A percentile compares a stretch with the other conserved stretches of the same genome.
phyloP scores from a whole-genome alignment of 2,113 vertebrate species.

The Spheniscus mendiculus region DNA sequence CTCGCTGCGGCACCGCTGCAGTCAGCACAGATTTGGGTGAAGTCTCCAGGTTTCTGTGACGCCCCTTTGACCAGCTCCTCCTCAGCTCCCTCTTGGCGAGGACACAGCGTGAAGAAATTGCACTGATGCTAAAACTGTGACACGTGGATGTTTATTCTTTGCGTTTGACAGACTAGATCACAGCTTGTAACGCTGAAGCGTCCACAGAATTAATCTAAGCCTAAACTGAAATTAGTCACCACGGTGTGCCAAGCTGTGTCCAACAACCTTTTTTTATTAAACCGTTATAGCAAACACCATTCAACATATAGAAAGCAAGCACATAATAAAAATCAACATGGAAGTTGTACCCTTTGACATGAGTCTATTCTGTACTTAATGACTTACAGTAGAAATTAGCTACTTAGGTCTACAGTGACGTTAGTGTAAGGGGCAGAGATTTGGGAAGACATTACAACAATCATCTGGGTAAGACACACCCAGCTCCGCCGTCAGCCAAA shows the following conservation, averaged over 20 bases:
- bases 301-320: not conserved
- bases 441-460: not conserved
- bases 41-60: not conserved
- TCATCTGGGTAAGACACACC: constrained; percentile 33
- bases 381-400: not conserved
- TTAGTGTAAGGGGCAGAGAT: not conserved
- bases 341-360: not conserved
- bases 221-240: not conserved
- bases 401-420: not conserved
- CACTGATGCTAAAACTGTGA: not conserved
- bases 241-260: not conserved
- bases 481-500: constrained; percentile 82
- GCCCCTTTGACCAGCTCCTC: not conserved
- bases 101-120: not conserved
- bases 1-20: rapidly evolving
- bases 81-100: not conserved
- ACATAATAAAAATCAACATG: not conserved
- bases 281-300: not conserved
- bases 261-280: constrained; percentile 23
- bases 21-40: not conserved
- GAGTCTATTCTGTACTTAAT: not conserved
- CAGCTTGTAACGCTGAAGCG: rapidly evolving
- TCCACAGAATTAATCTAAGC: not conserved
- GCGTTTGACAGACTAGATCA: not conserved
- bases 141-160: not conserved